Conservation (phyloP, 2,113 vertebrate genomes). For the Theristicus caerulescens region DNA sequence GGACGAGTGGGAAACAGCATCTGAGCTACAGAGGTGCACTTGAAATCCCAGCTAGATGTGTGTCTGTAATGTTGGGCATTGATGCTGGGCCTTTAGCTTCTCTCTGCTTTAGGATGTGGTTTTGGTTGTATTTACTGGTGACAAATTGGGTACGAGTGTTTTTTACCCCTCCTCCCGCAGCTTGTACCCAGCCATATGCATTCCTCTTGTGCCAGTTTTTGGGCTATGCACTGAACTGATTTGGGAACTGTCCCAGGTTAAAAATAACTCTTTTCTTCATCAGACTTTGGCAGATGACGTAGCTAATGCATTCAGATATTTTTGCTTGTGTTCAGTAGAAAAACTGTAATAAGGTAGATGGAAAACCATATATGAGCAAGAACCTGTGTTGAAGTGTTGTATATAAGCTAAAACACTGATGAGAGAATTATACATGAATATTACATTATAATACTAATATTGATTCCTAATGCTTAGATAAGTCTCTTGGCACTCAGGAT, state of each 20-base stretch:
- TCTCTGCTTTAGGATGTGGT: neutral
- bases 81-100: neutral
- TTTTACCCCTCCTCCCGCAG: neutral
- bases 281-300: neutral
- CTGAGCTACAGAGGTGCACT: neutral
- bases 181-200: neutral
- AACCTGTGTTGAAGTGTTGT: neutral
- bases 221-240: neutral
- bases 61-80: neutral
- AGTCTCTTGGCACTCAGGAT: constrained; percentile 12
- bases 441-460: constrained; percentile 43
- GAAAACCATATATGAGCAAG: neutral
- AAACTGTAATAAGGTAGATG: neutral
- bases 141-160: neutral
- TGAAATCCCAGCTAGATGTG: neutral
- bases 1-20: neutral
- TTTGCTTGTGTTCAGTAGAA: neutral
- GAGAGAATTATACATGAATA: constrained; percentile 32
- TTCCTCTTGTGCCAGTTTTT: neutral
- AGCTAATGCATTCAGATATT: neutral
- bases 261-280: constrained; percentile 1
- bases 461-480: constrained; percentile 42
- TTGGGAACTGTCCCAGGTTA: neutral
- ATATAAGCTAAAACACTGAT: constrained; percentile 12
- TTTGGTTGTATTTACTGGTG: neutral